phyloP scores from a whole-genome alignment of 2,113 vertebrate species.

The Tringa solitaria region DNA sequence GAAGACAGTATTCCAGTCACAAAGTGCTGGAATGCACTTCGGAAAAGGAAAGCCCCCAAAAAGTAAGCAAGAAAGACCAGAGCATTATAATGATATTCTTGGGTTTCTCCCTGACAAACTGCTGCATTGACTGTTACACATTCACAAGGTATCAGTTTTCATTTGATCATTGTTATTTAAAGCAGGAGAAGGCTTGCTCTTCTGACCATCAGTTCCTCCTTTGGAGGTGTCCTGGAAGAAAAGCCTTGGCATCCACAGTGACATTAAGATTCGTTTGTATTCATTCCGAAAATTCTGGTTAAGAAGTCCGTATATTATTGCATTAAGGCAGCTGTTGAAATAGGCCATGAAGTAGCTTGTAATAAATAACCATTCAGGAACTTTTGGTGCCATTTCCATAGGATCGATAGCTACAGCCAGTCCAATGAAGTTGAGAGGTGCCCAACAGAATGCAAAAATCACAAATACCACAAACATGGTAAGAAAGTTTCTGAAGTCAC shows the following conservation, averaged over 20 bases:
- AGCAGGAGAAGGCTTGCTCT: conserved; percentile 81
- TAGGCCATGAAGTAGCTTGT: conserved; percentile 94
- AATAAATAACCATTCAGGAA: conserved; percentile 90
- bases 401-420: conserved; percentile 86
- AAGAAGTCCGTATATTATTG: conserved; percentile 89
- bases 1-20: neutral
- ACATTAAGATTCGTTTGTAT: conserved; percentile 86
- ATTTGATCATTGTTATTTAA: conserved; percentile 80
- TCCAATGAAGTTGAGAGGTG: conserved; percentile 89
- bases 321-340: conserved; percentile 94
- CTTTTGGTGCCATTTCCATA: conserved; percentile 76
- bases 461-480: conserved; percentile 94
- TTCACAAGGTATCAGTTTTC: conserved; percentile 67
- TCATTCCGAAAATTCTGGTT: conserved; percentile 92
- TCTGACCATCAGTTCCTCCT: conserved; percentile 76
- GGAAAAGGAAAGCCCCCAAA: neutral
- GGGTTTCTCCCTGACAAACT: neutral
- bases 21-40: neutral
- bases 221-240: conserved; percentile 84
- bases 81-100: neutral
- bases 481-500: conserved; percentile 86
- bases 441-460: conserved; percentile 93
- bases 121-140: neutral
- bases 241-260: conserved; percentile 81
- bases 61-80: neutral